Evolutionary conservation across 2,797 vertebrate species (phyloP).

Genomic region (Eremophila alpestris): DNA sequence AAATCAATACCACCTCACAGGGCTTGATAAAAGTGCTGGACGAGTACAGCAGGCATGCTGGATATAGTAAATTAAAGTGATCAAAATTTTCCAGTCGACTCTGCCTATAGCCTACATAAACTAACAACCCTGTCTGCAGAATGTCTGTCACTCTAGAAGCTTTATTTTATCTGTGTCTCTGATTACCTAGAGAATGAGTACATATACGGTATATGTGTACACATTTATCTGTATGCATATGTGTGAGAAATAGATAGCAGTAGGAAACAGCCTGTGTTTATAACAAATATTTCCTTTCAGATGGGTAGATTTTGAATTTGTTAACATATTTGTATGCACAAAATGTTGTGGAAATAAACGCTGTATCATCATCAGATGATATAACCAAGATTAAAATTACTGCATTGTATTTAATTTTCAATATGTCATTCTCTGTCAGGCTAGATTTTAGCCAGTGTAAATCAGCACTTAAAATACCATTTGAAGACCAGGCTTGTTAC

Average conservation of each 20-base stretch:
- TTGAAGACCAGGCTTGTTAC: constrained; percentile 33
- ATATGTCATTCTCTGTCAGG: background rate
- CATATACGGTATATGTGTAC: constrained; percentile 15
- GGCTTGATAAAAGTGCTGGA: constrained; percentile 95
- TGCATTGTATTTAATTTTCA: constrained; percentile 46
- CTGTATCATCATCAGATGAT: background rate
- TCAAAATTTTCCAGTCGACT: constrained; percentile 98
- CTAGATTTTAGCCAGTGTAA: constrained; percentile 38
- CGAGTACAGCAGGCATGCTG: constrained; percentile 86
- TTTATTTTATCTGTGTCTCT: constrained; percentile 78
- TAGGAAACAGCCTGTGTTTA: background rate
- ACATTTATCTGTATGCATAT: constrained; percentile 23
- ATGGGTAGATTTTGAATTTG: background rate
- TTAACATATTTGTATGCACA: background rate
- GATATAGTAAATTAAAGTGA: constrained; percentile 99
- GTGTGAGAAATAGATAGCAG: background rate
- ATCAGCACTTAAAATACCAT: constrained; percentile 47
- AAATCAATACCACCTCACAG: constrained; percentile 98
- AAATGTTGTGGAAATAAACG: background rate
- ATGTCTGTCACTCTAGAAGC: constrained; percentile 84
- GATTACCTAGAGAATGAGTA: constrained; percentile 71
- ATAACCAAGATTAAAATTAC: background rate
- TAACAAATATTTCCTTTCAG: background rate
- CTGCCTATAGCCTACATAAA: constrained; percentile 91
- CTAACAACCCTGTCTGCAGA: constrained; percentile 92